These are phyloP conservation scores for Troglohyphantes excavatus DNA, from an alignment of 2,888 invertebrate genomes.

Conservation along the genomic window DNA sequence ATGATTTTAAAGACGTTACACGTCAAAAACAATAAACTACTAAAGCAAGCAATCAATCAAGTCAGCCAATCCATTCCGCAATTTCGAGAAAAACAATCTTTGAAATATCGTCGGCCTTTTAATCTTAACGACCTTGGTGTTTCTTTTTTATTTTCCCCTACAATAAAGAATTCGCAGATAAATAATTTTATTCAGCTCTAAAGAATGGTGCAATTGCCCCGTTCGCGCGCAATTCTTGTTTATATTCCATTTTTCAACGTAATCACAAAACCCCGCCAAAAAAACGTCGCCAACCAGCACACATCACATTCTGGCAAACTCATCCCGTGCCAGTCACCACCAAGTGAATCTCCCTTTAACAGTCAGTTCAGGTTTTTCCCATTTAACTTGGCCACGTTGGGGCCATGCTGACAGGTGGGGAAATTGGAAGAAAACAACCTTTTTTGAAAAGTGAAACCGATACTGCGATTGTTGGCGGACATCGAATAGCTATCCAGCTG, in stretches of 20 bases:
- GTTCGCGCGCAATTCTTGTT: too few species aligned
- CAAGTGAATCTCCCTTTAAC: constrained; percentile 3
- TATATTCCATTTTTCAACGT: not conserved
- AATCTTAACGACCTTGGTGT: too few species aligned
- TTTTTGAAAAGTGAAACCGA: constrained; percentile 32
- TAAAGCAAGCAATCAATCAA: too few species aligned
- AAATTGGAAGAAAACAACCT: not conserved
- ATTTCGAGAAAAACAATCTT: too few species aligned
- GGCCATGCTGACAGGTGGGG: constrained; percentile 18
- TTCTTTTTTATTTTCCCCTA: too few species aligned
- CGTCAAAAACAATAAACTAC: too few species aligned
- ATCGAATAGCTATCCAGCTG: constrained; percentile 4
- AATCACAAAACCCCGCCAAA: not conserved
- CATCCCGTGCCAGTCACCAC: not conserved
- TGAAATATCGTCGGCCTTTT: too few species aligned
- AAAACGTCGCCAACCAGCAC: not conserved
- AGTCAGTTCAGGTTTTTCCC: constrained; percentile 64
- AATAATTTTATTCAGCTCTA: too few species aligned
- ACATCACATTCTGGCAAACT: not conserved
- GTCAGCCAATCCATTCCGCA: too few species aligned
- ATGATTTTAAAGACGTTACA: too few species aligned
- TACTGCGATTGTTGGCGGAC: constrained; percentile 30
- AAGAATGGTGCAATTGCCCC: too few species aligned
- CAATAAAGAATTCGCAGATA: too few species aligned
- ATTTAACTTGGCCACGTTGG: constrained; percentile 2